Evolutionary conservation across 2,113 vertebrate genomes (phyloP).

Genomic region (Heterotilapia buettikoferi): DNA sequence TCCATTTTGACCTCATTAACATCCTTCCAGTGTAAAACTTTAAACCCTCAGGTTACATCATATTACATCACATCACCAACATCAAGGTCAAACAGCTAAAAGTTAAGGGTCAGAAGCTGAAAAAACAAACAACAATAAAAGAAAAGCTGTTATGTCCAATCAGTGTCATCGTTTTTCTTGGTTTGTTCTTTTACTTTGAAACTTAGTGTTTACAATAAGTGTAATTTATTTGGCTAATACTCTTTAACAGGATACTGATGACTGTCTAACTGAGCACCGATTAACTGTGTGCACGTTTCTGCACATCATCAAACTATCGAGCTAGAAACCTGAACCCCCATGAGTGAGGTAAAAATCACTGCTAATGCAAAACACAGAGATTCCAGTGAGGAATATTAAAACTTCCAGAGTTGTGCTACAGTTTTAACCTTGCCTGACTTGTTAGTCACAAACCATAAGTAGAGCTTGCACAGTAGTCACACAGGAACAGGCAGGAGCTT

Average conservation of each 20-base stretch:
- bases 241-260: slow-evolving; percentile 17
- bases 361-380: accelerated
- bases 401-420: neutral
- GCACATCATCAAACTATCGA: neutral
- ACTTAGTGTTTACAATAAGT: neutral
- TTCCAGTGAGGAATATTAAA: accelerated
- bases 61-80: neutral
- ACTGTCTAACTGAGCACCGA: neutral
- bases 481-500: neutral
- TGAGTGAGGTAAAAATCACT: accelerated
- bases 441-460: accelerated
- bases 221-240: neutral
- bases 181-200: neutral
- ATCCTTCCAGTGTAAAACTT: neutral
- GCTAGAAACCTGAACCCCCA: neutral
- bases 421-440: neutral
- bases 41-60: neutral
- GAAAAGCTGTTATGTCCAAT: neutral
- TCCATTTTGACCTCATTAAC: neutral
- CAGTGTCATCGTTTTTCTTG: neutral
- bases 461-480: too few relatives aligned
- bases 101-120: neutral
- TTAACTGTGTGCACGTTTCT: neutral
- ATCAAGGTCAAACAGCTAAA: neutral
- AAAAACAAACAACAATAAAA: neutral